Evolutionary conservation across 2,888 invertebrate species (phyloP).

Genomic region (Noctua fimbriata): DNA sequence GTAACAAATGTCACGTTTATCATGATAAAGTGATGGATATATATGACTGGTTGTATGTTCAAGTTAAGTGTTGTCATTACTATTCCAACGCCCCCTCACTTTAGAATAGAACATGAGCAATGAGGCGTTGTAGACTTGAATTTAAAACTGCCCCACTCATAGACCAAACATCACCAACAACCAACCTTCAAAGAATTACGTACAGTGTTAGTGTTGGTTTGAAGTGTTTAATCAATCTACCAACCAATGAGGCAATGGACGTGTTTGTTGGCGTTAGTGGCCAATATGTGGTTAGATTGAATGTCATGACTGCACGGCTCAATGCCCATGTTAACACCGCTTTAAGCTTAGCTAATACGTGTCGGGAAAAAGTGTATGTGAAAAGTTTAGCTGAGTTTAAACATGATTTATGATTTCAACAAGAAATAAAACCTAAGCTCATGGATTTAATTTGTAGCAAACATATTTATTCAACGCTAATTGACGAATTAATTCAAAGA

Average conservation of each 20-base stretch:
- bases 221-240: slow-evolving; percentile 1
- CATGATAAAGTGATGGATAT: not conserved
- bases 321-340: slow-evolving; percentile 47
- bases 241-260: slow-evolving; percentile 40
- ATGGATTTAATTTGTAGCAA: slow-evolving; percentile 16
- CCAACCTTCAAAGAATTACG: slow-evolving; percentile 21
- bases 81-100: slow-evolving; percentile 40
- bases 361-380: slow-evolving; percentile 32
- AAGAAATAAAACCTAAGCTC: slow-evolving; percentile 27
- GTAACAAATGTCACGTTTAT: too few relatives aligned
- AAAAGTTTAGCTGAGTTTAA: slow-evolving; percentile 35
- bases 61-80: slow-evolving; percentile 39
- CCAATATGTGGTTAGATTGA: slow-evolving; percentile 47
- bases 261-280: slow-evolving; percentile 17
- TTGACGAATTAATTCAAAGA: slow-evolving; percentile 6
- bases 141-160: slow-evolving; percentile 28
- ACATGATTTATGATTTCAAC: slow-evolving; percentile 37
- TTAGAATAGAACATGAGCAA: slow-evolving; percentile 48
- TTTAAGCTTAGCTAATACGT: slow-evolving; percentile 53
- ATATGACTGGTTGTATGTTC: slow-evolving; percentile 6
- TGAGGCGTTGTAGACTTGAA: slow-evolving; percentile 44
- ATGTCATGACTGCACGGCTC: slow-evolving; percentile 48
- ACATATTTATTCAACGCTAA: not conserved
- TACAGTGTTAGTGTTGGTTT: slow-evolving; percentile 16
- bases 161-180: slow-evolving; percentile 10